Evolutionary conservation across 2,888 invertebrate species (phyloP), one percentile per base, ranked within the genome.

Genomic region (Tenthredo amoena): DNA sequence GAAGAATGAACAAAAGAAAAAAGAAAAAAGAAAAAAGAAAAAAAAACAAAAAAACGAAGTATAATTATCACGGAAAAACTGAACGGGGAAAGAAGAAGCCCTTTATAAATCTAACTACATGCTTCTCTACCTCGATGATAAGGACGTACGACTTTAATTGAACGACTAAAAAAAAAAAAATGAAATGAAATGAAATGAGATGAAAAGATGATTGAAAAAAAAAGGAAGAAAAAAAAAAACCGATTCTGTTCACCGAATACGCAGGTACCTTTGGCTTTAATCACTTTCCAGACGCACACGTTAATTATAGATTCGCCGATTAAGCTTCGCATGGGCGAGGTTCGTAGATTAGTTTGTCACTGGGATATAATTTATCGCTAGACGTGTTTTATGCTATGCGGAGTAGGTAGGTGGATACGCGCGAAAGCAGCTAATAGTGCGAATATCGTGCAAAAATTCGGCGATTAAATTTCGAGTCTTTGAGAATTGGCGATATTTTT

Each of bases 291-390:
- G 71, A 37, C n/a, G 40, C 26, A 47, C 76, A 37, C 76, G 40
- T 76, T 76, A 76, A 76, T 76, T 76, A 76, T 47, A 76, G 76
- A 76, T 21, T 76, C 40, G 47, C 21, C 47, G 47, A 76, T 76
- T 76, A 76, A 76, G 76, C 47, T 21, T 6, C 10, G 76, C 76
- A 15, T 1, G 15, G 47, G 76, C 15, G 15, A 76, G 76, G 43
- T 76, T 76, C 47, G n/a, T 47, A 76, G 76, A 76, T 76, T 76
- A 76, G 76, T 47, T 76, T 76, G 76, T 76, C 76, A 76, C 76
- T 37, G 37, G 71, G 76, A 40, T 43, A 40, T 21, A 76, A 76
- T 76, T 76, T 76, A 76, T 76, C 76, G 43, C 15, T 18, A 47
- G 18, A 76, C 47, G 26, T 26, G 26, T 26, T 26, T 62, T 62